Evolutionary conservation across 64 coral and sea anemone genomes (phyloP), one percentile per base, ranked within the genome.

Genomic region (Trachythela sp.): DNA sequence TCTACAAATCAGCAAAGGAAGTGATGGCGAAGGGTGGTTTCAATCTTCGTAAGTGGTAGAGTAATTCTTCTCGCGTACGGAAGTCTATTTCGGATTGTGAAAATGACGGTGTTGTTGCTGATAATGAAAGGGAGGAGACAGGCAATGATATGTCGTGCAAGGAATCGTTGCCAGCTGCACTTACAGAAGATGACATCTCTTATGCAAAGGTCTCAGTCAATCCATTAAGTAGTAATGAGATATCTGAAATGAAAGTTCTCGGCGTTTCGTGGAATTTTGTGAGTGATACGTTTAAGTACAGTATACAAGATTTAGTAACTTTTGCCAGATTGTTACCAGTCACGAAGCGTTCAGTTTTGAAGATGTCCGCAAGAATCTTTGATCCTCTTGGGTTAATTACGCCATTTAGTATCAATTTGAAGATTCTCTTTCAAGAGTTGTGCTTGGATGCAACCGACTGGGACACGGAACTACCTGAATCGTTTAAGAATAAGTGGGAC

Each of bases 341-440:
- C 20, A 80, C 34, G 34, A 80, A 80, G 75, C 75, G 75, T 37
- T 80, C 75, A 17, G 75, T 80, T 36, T 80, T 80, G 38, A 80
- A 80, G 75, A 7, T 80, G 75, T 14, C 75, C 7, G 75, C 75
- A 9, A 30, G 75, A 80, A 37, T 80, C 8, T 37, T 80, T 40
- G 75, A 80, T 37, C 75, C 75, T 37, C 75, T 80, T 36, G 75
- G 75, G 15, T 30, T 80, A 17, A 80, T 80, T 37, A 80, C 75
- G 13, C 75, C 75, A 37, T 80, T 80, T 29, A 80, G 20, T 30
- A 80, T 80, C 33, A 80, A 36, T 37, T 40, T 80, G 75, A 80
- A 80, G 31, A 40, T 80, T 9, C 75, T 80, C 31, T 80, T 36
- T 29, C 34, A 80, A 80, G 75, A 80, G 20, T 40, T 80, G 31